These are phyloP conservation scores for Trichogramma evanescens DNA, from an alignment of 2,888 invertebrate genomes.

Conservation along the genomic window DNA sequence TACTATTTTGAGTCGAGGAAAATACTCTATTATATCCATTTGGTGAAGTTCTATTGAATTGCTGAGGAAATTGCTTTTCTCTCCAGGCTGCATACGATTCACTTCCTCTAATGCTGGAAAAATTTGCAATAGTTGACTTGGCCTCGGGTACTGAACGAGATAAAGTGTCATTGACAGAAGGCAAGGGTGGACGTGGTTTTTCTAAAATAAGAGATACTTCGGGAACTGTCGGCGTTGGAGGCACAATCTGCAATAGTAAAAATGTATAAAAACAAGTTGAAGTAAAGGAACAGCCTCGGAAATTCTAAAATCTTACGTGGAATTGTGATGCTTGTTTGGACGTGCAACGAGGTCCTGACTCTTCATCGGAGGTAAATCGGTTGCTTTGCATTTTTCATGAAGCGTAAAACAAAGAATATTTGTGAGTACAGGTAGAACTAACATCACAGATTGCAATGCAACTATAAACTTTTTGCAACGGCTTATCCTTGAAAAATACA, in stretches of 20 bases:
- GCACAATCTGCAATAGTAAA: conserved; percentile 27
- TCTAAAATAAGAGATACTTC: conserved; percentile 41
- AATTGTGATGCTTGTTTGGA: conserved; percentile 31
- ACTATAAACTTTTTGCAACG: too few species aligned
- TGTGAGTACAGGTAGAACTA: too few species aligned
- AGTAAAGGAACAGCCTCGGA: too few species aligned
- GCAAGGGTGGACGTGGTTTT: conserved; percentile 20
- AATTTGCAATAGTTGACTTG: conserved; percentile 6
- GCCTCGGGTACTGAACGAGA: conserved; percentile 9
- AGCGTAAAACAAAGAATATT: too few species aligned
- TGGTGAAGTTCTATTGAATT: background rate
- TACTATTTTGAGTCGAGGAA: conserved; percentile 9
- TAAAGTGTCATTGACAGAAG: conserved; percentile 3
- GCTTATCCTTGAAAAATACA: too few species aligned
- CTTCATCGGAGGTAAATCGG: conserved; percentile 23
- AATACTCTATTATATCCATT: conserved; percentile 5
- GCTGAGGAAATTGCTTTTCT: conserved; percentile 28
- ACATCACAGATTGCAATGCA: too few species aligned
- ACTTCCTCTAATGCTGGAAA: conserved; percentile 17
- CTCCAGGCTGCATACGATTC: conserved; percentile 37
- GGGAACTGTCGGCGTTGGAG: conserved; percentile 33
- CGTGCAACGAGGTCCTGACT: conserved; percentile 35
- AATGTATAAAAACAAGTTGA: background rate
- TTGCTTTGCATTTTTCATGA: conserved; percentile 12
- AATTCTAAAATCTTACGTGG: conserved; percentile 26